phyloP scores from a whole-genome alignment of 2,113 vertebrate species.

The Litocranius walleri region DNA sequence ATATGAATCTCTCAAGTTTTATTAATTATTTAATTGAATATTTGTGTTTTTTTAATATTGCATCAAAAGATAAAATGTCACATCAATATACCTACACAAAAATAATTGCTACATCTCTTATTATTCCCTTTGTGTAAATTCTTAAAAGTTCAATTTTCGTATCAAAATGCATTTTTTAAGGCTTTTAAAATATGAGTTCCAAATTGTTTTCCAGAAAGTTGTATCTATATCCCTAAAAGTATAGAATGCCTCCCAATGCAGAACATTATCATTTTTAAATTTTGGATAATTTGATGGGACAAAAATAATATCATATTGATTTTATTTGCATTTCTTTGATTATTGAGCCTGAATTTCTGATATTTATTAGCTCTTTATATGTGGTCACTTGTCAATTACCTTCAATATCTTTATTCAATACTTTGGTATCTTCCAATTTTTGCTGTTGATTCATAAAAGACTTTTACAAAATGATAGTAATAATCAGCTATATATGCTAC shows the following conservation, averaged over 20 bases:
- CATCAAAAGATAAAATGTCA: neutral
- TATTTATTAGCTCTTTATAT: neutral
- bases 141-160: constrained; percentile 13
- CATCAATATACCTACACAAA: neutral
- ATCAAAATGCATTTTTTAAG: neutral
- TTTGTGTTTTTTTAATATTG: neutral
- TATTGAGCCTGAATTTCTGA: neutral
- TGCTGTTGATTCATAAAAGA: neutral
- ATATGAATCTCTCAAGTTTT: neutral
- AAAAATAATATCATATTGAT: neutral
- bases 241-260: neutral
- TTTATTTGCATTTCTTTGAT: neutral
- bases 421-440: neutral
- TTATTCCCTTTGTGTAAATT: neutral
- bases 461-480: neutral
- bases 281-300: neutral
- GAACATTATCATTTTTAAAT: neutral
- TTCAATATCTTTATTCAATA: neutral
- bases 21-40: neutral
- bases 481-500: neutral
- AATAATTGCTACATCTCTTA: neutral
- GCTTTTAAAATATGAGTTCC: neutral
- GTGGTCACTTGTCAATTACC: neutral
- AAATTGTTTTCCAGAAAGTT: neutral
- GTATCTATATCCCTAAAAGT: neutral